phyloP scores from a whole-genome alignment of 1,140 invertebrate genomes.

The Drosophila seguyi region DNA sequence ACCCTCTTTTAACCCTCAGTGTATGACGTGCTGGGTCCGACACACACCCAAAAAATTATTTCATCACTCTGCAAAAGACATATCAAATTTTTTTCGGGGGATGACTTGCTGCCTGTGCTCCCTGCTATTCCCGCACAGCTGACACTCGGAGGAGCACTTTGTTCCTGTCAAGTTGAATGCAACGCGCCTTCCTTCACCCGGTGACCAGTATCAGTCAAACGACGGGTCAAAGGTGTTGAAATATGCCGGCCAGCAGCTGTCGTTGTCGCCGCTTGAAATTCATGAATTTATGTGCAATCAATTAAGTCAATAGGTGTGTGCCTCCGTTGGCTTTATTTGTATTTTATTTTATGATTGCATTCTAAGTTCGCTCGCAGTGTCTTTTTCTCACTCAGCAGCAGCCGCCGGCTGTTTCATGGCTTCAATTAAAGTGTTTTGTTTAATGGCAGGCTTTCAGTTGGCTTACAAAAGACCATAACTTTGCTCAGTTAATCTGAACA shows the following conservation, averaged over 20 bases:
- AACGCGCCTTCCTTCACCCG: constrained; percentile 23
- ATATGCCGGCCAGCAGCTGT: constrained; percentile 33
- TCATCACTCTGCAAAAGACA: constrained; percentile 53
- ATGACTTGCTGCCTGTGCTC: constrained; percentile 23
- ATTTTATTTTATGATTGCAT: constrained; percentile 22
- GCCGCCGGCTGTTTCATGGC: constrained; percentile 31
- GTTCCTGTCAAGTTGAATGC: constrained; percentile 63
- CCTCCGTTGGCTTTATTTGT: constrained; percentile 9
- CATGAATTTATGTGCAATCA: constrained; percentile 70
- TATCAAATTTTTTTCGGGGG: constrained; percentile 64
- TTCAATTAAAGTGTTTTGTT: constrained; percentile 50
- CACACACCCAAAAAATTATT: constrained; percentile 71
- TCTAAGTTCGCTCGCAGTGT: constrained; percentile 11
- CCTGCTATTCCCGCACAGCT: constrained; percentile 40
- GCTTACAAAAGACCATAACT: constrained; percentile 6
- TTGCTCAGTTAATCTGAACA: not conserved
- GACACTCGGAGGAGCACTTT: constrained; percentile 47
- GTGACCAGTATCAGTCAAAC: constrained; percentile 20
- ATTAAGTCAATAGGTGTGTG: constrained; percentile 76
- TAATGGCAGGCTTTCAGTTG: constrained; percentile 15
- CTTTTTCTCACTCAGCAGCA: constrained; percentile 18
- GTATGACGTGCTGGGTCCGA: constrained; percentile 27
- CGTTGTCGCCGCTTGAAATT: constrained; percentile 26
- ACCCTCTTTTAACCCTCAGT: not conserved
- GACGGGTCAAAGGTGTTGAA: constrained; percentile 67